A percentile compares a stretch with the other conserved stretches of the same genome.
These are phyloP conservation scores for Sebastes minor DNA, from an alignment of 2,797 vertebrate genomes.

Conservation along the genomic window DNA sequence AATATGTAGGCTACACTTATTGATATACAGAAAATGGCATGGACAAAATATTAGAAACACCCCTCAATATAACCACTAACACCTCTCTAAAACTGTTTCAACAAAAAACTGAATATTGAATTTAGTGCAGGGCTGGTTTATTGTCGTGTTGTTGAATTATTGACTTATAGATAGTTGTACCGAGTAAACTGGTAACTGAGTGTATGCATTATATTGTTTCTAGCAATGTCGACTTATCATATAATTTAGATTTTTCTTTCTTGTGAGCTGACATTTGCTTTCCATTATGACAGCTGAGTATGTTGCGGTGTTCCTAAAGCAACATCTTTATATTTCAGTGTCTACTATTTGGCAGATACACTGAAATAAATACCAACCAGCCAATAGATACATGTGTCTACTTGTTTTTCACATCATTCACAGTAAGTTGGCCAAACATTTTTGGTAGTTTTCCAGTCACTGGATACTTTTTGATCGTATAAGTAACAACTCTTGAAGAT, in stretches of 20 bases:
- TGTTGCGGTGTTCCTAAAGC: not conserved
- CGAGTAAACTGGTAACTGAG: not conserved
- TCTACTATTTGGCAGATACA: not conserved
- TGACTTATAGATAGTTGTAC: not conserved
- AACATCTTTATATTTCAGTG: not conserved
- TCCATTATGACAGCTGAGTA: not conserved
- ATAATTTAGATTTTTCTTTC: not conserved
- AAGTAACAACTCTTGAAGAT: not conserved
- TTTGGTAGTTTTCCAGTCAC: not conserved
- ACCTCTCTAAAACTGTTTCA: too few species aligned
- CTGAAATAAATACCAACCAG: not conserved
- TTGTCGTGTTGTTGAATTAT: not conserved
- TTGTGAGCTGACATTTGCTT: not conserved
- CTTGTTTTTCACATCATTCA: not conserved
- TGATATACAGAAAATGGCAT: not conserved
- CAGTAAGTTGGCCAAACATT: too few species aligned
- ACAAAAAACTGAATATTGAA: not conserved
- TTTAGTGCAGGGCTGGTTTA: not conserved
- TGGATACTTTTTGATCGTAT: not conserved
- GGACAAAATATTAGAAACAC: not conserved
- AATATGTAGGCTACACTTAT: not conserved
- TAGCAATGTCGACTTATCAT: not conserved
- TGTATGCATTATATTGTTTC: not conserved
- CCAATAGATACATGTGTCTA: not conserved
- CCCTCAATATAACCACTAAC: too few species aligned